These are phyloP conservation scores for Lophotriccus pileatus DNA, from an alignment of 2,797 vertebrate genomes.

Conservation along the genomic window DNA sequence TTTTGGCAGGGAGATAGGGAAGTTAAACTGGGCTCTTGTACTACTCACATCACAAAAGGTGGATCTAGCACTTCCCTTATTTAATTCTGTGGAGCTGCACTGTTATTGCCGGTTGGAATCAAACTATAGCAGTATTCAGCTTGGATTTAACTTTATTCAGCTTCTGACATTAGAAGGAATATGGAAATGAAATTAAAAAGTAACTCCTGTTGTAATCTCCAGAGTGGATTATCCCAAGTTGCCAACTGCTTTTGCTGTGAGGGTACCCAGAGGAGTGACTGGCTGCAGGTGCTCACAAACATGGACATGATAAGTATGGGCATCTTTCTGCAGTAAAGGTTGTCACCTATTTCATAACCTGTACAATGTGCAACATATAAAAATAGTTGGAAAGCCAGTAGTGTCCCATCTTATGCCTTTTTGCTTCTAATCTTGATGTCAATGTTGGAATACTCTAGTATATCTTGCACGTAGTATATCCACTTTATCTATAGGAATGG, in stretches of 20 bases:
- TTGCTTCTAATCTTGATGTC: not conserved
- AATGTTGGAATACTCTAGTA: not conserved
- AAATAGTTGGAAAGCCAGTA: not conserved
- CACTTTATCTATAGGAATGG: not conserved
- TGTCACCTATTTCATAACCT: not conserved
- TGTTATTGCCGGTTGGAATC: not conserved
- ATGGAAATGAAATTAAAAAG: not conserved
- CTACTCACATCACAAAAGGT: not conserved
- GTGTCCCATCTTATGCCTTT: not conserved
- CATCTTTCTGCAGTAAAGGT: not conserved
- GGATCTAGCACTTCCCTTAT: not conserved
- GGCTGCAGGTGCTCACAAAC: not conserved
- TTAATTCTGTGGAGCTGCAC: not conserved
- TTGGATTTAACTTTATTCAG: not conserved
- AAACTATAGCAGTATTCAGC: not conserved
- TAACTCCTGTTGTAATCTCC: not conserved
- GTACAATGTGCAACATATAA: not conserved
- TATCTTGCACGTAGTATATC: not conserved
- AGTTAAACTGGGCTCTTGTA: not conserved
- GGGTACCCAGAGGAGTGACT: not conserved
- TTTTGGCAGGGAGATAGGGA: rapidly evolving
- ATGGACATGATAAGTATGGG: not conserved
- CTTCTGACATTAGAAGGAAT: not conserved
- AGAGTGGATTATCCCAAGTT: not conserved
- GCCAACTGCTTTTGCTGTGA: not conserved